Percentiles rank a stretch among this genome's conserved stretches.
These are phyloP conservation scores for Panagrolaimus sp. DNA, from an alignment of 1,140 invertebrate species.

Conservation along the genomic window DNA sequence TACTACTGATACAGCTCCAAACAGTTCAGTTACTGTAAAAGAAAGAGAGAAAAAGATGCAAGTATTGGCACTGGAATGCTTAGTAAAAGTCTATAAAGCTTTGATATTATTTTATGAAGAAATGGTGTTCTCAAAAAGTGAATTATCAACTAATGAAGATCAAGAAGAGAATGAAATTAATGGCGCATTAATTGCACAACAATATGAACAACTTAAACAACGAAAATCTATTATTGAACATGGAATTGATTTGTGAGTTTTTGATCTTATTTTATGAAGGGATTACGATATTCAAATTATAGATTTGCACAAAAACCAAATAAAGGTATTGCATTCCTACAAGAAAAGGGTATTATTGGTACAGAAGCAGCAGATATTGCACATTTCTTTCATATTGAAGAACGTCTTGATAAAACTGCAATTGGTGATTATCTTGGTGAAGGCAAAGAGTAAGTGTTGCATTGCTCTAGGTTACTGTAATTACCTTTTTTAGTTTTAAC, in stretches of 20 bases:
- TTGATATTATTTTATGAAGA: constrained; percentile 99
- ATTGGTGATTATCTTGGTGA: constrained; percentile 95
- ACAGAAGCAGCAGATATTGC: constrained; percentile 77
- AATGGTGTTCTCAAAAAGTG: constrained; percentile 67
- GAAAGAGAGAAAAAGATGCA: constrained; percentile 68
- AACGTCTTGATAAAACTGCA: constrained; percentile 87
- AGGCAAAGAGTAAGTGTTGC: constrained; percentile 62
- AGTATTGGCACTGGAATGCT: constrained; percentile 85
- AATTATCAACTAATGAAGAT: constrained; percentile 14
- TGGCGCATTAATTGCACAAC: constrained; percentile 65
- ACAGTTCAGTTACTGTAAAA: constrained; percentile 25
- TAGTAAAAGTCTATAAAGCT: constrained; percentile 94
- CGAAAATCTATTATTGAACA: constrained; percentile 88
- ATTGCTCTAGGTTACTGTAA: constrained; percentile 10
- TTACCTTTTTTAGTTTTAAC: constrained; percentile 54
- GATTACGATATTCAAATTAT: constrained; percentile 29
- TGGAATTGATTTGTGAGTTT: constrained; percentile 68
- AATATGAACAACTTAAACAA: constrained; percentile 87
- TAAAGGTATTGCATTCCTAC: constrained; percentile 84
- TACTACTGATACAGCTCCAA: constrained; percentile 22
- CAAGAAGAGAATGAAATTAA: constrained; percentile 60
- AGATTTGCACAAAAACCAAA: constrained; percentile 88
- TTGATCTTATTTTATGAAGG: background rate
- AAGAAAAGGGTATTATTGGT: constrained; percentile 83
- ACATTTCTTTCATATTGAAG: constrained; percentile 85